phyloP scores from a whole-genome alignment of 2,113 vertebrate genomes.

The Pardalotus punctatus region DNA sequence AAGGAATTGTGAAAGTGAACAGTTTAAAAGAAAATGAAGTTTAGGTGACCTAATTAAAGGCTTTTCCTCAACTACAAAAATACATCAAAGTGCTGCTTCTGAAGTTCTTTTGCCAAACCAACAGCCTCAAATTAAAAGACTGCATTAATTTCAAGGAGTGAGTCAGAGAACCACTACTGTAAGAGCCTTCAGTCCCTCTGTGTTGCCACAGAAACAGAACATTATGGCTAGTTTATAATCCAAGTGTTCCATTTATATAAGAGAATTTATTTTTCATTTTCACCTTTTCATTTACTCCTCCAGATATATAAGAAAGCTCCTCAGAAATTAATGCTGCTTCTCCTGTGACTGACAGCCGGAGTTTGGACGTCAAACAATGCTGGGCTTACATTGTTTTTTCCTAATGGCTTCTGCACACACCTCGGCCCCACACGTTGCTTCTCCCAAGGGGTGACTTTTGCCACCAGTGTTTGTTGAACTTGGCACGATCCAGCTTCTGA shows the following conservation, averaged over 20 bases:
- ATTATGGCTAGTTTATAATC: constrained; percentile 55
- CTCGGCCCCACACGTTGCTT: background rate
- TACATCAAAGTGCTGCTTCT: constrained; percentile 60
- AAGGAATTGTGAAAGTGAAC: constrained; percentile 50
- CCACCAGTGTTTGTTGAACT: background rate
- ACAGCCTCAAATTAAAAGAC: constrained; percentile 58
- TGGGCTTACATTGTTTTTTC: background rate
- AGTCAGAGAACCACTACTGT: constrained; percentile 29
- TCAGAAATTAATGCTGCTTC: constrained; percentile 29
- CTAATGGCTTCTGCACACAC: background rate
- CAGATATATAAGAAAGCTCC: background rate
- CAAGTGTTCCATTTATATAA: constrained; percentile 28
- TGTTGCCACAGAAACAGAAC: constrained; percentile 55
- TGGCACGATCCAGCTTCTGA: background rate
- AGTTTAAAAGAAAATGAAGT: constrained; percentile 67
- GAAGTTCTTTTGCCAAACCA: constrained; percentile 52
- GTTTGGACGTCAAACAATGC: background rate
- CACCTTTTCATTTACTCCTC: constrained; percentile 32
- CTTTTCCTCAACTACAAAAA: constrained; percentile 54
- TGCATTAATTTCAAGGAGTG: constrained; percentile 64
- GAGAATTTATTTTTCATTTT: constrained; percentile 59
- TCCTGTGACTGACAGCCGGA: background rate
- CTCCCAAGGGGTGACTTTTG: background rate
- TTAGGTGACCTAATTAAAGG: constrained; percentile 68
- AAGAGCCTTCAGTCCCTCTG: constrained; percentile 16